Conservation (phyloP, 2,797 vertebrate genomes). For the Enteromius radiatus region DNA sequence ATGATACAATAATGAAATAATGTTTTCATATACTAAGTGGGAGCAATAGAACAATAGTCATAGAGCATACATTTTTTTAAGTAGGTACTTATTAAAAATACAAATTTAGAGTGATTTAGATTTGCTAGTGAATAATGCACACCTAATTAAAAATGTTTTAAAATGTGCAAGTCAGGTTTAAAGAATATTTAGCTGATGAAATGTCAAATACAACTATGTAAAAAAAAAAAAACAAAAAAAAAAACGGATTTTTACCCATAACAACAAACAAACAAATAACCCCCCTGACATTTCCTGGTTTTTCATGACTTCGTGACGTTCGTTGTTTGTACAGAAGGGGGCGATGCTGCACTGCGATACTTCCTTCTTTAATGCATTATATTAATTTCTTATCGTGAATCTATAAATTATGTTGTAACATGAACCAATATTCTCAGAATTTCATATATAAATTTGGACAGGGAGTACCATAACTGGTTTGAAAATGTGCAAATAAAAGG, state of each 20-base stretch:
- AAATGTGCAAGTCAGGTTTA: background rate
- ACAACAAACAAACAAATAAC: background rate
- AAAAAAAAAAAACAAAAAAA: too few relatives aligned
- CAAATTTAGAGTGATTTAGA: background rate
- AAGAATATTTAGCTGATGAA: background rate
- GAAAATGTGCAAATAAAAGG: too few relatives aligned
- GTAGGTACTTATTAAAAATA: too few relatives aligned
- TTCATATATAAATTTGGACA: background rate
- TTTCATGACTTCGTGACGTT: background rate
- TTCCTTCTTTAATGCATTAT: background rate
- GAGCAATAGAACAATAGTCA: background rate
- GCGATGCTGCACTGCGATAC: background rate
- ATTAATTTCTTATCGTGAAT: background rate
- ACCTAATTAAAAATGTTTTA: too few relatives aligned
- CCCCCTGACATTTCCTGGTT: background rate
- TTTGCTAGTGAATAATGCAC: background rate
- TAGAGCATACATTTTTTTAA: too few relatives aligned
- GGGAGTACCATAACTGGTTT: background rate
- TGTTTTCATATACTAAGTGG: background rate
- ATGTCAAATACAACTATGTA: background rate
- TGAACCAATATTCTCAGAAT: background rate
- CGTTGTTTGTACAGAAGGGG: constrained; percentile 16
- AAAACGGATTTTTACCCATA: background rate
- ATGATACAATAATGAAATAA: too few relatives aligned
- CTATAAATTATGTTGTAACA: background rate